These are phyloP conservation scores for Eulithis prunata DNA, from an alignment of 2,888 invertebrate genomes.

Conservation along the genomic window DNA sequence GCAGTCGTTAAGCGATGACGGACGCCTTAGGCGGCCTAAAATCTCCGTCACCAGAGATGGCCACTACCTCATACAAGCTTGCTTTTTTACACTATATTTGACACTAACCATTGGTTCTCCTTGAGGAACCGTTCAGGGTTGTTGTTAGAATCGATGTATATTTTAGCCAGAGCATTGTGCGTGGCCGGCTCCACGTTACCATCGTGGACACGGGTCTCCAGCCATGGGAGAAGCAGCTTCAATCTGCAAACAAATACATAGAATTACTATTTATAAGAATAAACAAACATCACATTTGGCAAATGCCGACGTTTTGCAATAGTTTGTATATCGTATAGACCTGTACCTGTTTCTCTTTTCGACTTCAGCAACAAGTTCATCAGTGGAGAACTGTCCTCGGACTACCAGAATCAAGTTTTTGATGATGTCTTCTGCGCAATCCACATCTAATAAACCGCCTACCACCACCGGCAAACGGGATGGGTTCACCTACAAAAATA, in stretches of 20 bases:
- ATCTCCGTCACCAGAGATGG: too few species aligned
- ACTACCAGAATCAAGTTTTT: slow-evolving; percentile 99
- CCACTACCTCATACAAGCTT: not conserved
- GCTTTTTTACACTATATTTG: not conserved
- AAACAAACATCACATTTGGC: too few species aligned
- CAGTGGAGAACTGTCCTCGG: slow-evolving; percentile 98
- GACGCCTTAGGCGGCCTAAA: too few species aligned
- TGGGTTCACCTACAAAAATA: slow-evolving; percentile 91
- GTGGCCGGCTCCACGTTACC: slow-evolving; percentile 98
- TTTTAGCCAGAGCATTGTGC: slow-evolving; percentile 99
- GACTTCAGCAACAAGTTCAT: slow-evolving; percentile 98
- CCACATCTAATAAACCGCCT: slow-evolving; percentile 98
- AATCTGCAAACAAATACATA: slow-evolving; percentile 69
- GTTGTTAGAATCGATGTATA: slow-evolving; percentile 99
- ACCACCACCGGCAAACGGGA: slow-evolving; percentile 98
- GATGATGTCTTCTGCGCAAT: slow-evolving; percentile 99
- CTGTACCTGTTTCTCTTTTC: slow-evolving; percentile 93
- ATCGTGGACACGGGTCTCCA: slow-evolving; percentile 98
- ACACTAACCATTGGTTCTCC: slow-evolving; percentile 87
- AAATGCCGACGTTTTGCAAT: too few species aligned
- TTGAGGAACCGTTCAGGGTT: slow-evolving; percentile 98
- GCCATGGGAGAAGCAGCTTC: slow-evolving; percentile 97
- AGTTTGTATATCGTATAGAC: not conserved
- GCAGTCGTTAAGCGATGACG: too few species aligned
- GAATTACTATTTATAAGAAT: too few species aligned